phyloP scores from a whole-genome alignment of 2,113 vertebrate species.

The Cranoglanis bouderius region DNA sequence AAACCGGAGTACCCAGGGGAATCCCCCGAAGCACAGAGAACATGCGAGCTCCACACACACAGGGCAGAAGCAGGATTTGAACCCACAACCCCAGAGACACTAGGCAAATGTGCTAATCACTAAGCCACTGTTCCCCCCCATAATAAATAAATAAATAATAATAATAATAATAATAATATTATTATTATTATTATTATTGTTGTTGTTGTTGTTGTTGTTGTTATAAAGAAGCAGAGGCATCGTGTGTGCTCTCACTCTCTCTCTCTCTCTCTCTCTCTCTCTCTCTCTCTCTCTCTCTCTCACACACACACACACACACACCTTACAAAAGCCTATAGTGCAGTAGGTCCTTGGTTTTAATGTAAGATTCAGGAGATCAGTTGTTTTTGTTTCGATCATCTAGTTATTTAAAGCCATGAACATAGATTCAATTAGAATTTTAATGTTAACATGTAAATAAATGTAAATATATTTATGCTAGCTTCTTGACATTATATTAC shows the following conservation, averaged over 20 bases:
- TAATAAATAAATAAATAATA: too few species aligned
- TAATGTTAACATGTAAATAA: neutral
- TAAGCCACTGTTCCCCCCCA: too few species aligned
- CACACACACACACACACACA: conserved; percentile 9
- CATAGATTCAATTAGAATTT: neutral
- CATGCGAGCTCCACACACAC: too few species aligned
- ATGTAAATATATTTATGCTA: neutral
- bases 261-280: neutral
- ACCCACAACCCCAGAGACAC: too few species aligned
- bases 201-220: too few species aligned
- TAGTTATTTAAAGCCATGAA: conserved; percentile 9
- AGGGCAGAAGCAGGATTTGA: too few species aligned
- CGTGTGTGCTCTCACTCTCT: neutral
- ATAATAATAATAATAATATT: too few species aligned
- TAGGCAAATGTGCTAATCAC: too few species aligned
- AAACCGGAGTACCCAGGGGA: too few species aligned
- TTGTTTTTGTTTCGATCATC: neutral
- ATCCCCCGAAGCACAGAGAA: too few species aligned
- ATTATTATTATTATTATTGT: too few species aligned
- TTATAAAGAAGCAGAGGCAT: neutral
- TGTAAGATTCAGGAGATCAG: conserved; percentile 11
- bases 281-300: neutral
- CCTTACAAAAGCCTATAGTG: neutral
- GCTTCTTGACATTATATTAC: neutral
- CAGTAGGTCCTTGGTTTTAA: neutral